Percentiles rank a stretch among this genome's conserved stretches.
Conservation (phyloP, 92 coral and sea anemone genomes). For the Galaxea fascicularis region DNA sequence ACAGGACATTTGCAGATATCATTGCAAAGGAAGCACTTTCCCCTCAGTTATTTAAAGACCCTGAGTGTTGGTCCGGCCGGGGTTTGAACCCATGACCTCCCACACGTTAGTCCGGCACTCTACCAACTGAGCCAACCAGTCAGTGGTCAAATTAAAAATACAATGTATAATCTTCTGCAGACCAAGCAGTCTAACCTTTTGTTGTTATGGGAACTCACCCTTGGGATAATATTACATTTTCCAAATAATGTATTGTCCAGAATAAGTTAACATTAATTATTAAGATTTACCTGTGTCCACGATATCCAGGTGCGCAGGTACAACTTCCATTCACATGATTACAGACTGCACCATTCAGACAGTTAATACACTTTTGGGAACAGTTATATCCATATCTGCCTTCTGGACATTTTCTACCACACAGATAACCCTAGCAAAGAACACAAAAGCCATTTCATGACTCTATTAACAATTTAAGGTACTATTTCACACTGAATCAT, state of each 20-base stretch:
- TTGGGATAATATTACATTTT: background rate
- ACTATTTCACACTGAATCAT: no score
- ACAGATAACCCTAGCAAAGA: slow-evolving; percentile 73
- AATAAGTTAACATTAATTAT: background rate
- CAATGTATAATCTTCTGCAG: background rate
- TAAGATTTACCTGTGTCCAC: slow-evolving; percentile 72
- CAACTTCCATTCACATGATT: slow-evolving; percentile 87
- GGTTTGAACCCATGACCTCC: no score
- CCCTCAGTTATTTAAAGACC: no score
- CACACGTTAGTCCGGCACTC: no score
- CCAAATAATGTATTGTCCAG: background rate
- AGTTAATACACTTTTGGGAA: slow-evolving; percentile 69
- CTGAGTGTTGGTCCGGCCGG: no score
- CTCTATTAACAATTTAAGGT: background rate
- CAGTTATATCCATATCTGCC: slow-evolving; percentile 88
- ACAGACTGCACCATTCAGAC: slow-evolving; percentile 89
- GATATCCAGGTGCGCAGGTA: slow-evolving; percentile 84
- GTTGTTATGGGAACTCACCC: background rate
- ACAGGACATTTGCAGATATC: no score
- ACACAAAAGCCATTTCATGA: background rate
- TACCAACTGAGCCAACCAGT: no score
- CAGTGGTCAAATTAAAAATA: no score
- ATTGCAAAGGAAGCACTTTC: no score
- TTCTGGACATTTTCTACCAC: slow-evolving; percentile 78
- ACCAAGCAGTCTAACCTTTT: no score